Percentiles rank a stretch among this genome's conserved stretches.
Evolutionary conservation across 1,140 invertebrate genomes (phyloP).

Genomic region (Diplogasteroides magnus): DNA sequence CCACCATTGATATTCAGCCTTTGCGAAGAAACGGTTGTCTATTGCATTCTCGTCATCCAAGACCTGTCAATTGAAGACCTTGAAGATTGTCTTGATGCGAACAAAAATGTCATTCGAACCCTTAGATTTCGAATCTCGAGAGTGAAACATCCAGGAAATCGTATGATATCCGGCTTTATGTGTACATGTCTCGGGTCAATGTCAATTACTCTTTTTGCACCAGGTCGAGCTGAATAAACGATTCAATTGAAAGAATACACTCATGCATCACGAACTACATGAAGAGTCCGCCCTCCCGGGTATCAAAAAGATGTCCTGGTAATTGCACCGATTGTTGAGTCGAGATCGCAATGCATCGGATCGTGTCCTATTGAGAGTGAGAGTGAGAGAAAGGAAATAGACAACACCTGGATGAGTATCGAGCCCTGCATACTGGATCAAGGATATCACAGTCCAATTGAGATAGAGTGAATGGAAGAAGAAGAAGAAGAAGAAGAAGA

Average conservation of each 20-base stretch:
- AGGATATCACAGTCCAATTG: constrained; percentile 42
- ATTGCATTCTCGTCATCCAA: constrained; percentile 36
- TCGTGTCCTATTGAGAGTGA: background rate
- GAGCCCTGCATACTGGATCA: constrained; percentile 38
- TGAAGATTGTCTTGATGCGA: no score
- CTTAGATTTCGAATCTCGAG: constrained; percentile 52
- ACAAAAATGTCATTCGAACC: constrained; percentile 13
- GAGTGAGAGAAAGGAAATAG: background rate
- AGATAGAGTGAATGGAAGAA: background rate
- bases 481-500: background rate
- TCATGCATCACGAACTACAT: constrained; percentile 45
- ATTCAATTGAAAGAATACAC: background rate
- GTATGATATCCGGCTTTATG: constrained; percentile 47
- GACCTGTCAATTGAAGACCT: background rate
- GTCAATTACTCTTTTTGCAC: constrained; percentile 44
- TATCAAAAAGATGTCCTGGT: constrained; percentile 54
- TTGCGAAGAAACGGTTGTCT: constrained; percentile 48
- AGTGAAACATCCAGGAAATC: constrained; percentile 54
- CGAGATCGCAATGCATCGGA: constrained; percentile 17
- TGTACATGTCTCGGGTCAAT: constrained; percentile 48
- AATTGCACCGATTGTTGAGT: constrained; percentile 38
- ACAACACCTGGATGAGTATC: constrained; percentile 18
- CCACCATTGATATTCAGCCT: constrained; percentile 54
- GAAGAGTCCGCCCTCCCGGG: constrained; percentile 51
- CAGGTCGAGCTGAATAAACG: constrained; percentile 45